Evolutionary conservation across 2,797 vertebrate species (phyloP).

Genomic region (Sebastes flavidus): DNA sequence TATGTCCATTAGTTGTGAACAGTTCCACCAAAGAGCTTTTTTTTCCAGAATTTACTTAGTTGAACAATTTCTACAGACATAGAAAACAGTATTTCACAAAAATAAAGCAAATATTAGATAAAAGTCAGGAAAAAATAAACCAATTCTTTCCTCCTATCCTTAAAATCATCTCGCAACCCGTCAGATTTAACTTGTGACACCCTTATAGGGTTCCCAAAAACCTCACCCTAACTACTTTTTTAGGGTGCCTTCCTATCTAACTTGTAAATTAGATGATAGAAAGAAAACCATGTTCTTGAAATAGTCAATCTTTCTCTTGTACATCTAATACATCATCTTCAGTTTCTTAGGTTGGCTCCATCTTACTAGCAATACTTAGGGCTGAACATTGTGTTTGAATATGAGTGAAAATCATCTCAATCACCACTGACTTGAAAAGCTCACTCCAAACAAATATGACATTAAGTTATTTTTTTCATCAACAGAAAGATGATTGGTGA

Average conservation of each 20-base stretch:
- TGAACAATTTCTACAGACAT: background rate
- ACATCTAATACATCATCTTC: background rate
- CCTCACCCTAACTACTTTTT: background rate
- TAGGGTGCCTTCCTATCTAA: background rate
- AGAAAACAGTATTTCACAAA: background rate
- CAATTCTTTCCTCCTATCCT: background rate
- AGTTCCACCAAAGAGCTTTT: background rate
- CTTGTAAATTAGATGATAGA: background rate
- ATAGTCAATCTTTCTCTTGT: background rate
- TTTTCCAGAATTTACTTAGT: background rate
- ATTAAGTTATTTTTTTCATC: background rate
- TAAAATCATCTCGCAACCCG: background rate
- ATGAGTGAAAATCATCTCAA: background rate
- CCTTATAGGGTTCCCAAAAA: background rate
- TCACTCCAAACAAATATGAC: background rate
- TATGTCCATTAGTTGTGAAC: background rate
- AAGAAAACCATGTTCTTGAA: background rate
- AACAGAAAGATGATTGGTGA: background rate
- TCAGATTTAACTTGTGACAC: background rate
- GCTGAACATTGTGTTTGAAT: background rate
- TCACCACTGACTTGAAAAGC: background rate
- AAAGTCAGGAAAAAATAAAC: background rate
- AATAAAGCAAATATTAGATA: background rate
- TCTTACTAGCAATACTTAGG: background rate
- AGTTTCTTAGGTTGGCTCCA: background rate